Evolutionary conservation across 1,140 invertebrate species (phyloP), one percentile per base, ranked within the genome.

Genomic region (Macrostomum lignano): DNA sequence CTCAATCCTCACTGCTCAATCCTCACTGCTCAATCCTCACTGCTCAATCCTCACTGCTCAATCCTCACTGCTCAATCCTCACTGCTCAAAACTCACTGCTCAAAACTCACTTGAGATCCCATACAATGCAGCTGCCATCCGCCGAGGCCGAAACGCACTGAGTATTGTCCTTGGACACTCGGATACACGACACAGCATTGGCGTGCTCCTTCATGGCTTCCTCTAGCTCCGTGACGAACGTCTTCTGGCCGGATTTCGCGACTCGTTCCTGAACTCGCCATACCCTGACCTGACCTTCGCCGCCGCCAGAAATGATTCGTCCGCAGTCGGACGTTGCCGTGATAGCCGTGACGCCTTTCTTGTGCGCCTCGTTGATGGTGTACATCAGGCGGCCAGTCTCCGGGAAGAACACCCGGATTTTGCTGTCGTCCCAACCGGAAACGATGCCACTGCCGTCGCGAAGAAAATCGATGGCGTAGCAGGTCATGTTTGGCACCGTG

Each of bases 101-200:
- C n/a, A n/a, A n/a, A n/a, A n/a, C 52, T 48, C 42, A 60, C 58
- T 41, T 56, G 3, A 81, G 61, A 46, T 81, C 71, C 79, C 79
- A 86, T 37, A 86, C 70, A 36, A 86, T 76, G 43, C 74, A 78
- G 4, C 74, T 74, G 13, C 79, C 78, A 59, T 86, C 79, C 0
- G 67, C 71, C 29, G 73, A 73, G 0, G 77, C 72, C 43, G 74
- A 78, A 1, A 78, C 70, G 1, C 75, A 72, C 50, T 76, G 70
- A 1, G 64, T 65, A 45, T 77, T 67, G 42, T 70, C 65, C 11
- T 62, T 63, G 20, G 70, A 71, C 26, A 82, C 67, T 28, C 72
- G 65, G 38, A 88, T 67, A 7, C 68, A 68, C 0, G 75, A 74
- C 17, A 86, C 70, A 10, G 71, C 69, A 20, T 72, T 74, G 46